Evolutionary conservation across 2,888 invertebrate genomes (phyloP), one percentile per base, ranked within the genome.

Genomic region (Agrotis segetum): DNA sequence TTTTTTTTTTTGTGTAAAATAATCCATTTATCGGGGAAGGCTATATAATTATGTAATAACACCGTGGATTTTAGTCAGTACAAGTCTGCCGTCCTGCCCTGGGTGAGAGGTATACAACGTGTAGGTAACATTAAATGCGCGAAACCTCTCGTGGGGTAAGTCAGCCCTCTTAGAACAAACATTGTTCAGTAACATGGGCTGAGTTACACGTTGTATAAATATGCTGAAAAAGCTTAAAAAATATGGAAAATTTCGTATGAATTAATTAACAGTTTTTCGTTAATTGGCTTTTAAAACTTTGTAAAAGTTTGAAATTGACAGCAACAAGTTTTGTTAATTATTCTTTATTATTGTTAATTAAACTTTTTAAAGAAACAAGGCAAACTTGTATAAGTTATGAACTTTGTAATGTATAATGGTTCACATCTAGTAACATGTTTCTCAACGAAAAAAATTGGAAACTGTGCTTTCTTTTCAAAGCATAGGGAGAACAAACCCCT

Each of bases 201-300:
- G n/a, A n/a, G n/a, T n/a, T n/a, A n/a, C n/a, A n/a, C 2, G 29
- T 29, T 29, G 6, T 34, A 5, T 34, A 34, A 29, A 5, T 34
- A 0, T 52, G 50, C 11, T 16, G 11, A 34, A 21, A 34, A 47
- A 67, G 3, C 3, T 16, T 13, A 1, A 34, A 13, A 4, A 24
- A 40, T n/a, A 40, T 40, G 6, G 2, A 50, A 44, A 59, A 49
- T 40, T 34, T 34, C 1, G 1, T 34, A 7, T 34, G n/a, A 63
- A 53, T 59, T 49, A 76, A 46, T 56, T 46, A 59, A 24, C 44
- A 63, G 19, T 49, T 49, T 78, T 72, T 53, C 62, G 3, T 47
- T 53, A 72, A 63, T 72, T 78, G 53, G 49, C 53, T 78, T 62
- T 19, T 13, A 47, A 49, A 72, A 78, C 52, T 77, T 24, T 14